phyloP scores from a whole-genome alignment of 1,140 invertebrate genomes.

The Magallana ariakensis region DNA sequence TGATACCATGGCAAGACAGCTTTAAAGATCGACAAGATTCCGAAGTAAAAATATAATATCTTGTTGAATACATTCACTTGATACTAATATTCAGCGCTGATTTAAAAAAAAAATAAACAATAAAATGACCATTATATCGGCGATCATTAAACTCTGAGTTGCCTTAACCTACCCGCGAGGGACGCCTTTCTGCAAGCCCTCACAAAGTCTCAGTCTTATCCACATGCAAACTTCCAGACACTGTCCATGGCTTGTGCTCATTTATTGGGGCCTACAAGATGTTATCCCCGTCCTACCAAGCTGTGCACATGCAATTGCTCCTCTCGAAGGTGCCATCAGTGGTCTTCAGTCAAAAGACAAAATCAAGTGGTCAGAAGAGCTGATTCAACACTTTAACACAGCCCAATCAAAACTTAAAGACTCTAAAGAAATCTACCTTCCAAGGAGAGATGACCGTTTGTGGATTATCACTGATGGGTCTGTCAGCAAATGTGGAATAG shows the following conservation, averaged over 20 bases:
- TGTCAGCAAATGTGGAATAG: slow-evolving; percentile 44
- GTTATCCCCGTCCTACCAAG: slow-evolving; percentile 37
- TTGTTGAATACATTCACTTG: too few species aligned
- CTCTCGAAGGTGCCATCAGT: slow-evolving; percentile 37
- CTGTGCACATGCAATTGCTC: too few species aligned
- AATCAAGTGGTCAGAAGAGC: slow-evolving; percentile 45
- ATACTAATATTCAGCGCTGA: too few species aligned
- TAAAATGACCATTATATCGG: too few species aligned
- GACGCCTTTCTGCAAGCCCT: slow-evolving; percentile 56
- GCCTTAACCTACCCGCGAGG: too few species aligned
- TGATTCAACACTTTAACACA: not conserved
- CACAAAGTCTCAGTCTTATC: slow-evolving; percentile 54
- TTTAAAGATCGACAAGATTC: too few species aligned
- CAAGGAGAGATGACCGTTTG: slow-evolving; percentile 28
- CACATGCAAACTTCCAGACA: slow-evolving; percentile 41
- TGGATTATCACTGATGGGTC: slow-evolving; percentile 59
- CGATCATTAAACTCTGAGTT: too few species aligned
- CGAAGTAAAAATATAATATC: too few species aligned
- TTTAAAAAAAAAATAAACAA: too few species aligned
- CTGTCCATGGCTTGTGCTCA: slow-evolving; percentile 51
- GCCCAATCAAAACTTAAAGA: slow-evolving; percentile 24
- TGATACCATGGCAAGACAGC: too few species aligned
- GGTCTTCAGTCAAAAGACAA: slow-evolving; percentile 36
- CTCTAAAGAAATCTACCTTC: not conserved
- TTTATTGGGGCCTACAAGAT: slow-evolving; percentile 64